Base-by-base conservation (phyloP, 2,888 invertebrate genomes). In the Drosophila demipolita region DNA sequence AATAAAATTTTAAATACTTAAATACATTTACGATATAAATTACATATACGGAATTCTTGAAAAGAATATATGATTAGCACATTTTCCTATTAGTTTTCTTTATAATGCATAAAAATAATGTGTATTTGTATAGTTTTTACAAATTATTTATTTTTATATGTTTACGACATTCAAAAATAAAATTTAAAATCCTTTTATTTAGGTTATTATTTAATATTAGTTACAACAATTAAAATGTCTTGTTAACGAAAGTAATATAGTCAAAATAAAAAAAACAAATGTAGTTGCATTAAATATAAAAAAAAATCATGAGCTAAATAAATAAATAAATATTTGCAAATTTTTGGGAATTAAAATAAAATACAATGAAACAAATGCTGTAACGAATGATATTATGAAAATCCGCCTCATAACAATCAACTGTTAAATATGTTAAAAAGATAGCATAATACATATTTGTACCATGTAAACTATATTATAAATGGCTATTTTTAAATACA, bases 391-490 rank as follows among this genome's bases (percentile, higher is more conserved):
- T 91, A 90, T 91, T 91, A 91, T 87, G 78, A 64, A 89, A 87
- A 82, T 83, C 83, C 89, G 90, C 90, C 91, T 90, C 90, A 90
- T 87, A 82, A 88, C 89, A 88, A 89, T 89, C 88, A 89, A 84
- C 73, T 89, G 87, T 89, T 88, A 59, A 87, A 77, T 80, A 83
- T 78, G 73, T 75, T 85, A 84, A 68, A 72, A 54, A 78, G 48
- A 74, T 72, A 73, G 49, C 64, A 57, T 64, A 66, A 73, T 64
- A 71, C 63, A 77, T 55, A 73, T 73, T 61, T 77, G 38, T 69
- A 65, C 40, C 52, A 64, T 73, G 67, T 69, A 52, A 52, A 42
- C 70, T 66, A 78, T 55, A 57, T 61, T 73, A 65, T 58, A 75
- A 53, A 78, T 65, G 50, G 68, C 63, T 68, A 74, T 81, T 79